Evolutionary conservation across 2,888 invertebrate genomes (phyloP).

Genomic region (Deilephila porcellus): DNA sequence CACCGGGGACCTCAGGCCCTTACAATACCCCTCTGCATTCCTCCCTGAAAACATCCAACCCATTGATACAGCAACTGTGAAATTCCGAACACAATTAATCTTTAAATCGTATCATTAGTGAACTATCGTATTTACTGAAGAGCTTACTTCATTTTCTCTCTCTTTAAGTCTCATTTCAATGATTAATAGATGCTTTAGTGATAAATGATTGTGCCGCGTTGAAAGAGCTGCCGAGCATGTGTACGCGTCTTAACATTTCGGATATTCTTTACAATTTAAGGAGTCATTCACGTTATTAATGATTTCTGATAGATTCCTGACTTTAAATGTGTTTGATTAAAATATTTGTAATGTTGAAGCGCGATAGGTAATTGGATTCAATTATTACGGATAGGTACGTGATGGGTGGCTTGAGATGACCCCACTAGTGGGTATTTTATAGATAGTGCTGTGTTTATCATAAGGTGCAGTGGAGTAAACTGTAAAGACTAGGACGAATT

Average conservation of each 20-base stretch:
- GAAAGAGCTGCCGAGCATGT: constrained; percentile 74
- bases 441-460: background rate
- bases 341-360: constrained; percentile 10
- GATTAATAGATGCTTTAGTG: constrained; percentile 75
- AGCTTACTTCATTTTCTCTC: constrained; percentile 82
- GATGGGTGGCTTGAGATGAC: constrained; percentile 1
- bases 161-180: constrained; percentile 83
- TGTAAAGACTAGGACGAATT: too few species aligned
- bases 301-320: constrained; percentile 43
- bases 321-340: constrained; percentile 12
- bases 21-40: background rate
- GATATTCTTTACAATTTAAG: constrained; percentile 73
- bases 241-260: constrained; percentile 55
- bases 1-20: background rate
- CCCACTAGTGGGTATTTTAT: background rate
- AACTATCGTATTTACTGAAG: constrained; percentile 75
- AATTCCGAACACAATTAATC: constrained; percentile 77
- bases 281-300: constrained; percentile 80
- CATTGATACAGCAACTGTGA: constrained; percentile 66
- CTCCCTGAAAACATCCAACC: constrained; percentile 38
- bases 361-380: constrained; percentile 13
- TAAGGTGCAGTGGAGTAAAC: background rate
- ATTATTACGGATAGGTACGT: background rate
- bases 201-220: constrained; percentile 75
- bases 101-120: constrained; percentile 80